Base-by-base conservation (phyloP, 2,888 invertebrate genomes). In the Euplexia lucipara region DNA sequence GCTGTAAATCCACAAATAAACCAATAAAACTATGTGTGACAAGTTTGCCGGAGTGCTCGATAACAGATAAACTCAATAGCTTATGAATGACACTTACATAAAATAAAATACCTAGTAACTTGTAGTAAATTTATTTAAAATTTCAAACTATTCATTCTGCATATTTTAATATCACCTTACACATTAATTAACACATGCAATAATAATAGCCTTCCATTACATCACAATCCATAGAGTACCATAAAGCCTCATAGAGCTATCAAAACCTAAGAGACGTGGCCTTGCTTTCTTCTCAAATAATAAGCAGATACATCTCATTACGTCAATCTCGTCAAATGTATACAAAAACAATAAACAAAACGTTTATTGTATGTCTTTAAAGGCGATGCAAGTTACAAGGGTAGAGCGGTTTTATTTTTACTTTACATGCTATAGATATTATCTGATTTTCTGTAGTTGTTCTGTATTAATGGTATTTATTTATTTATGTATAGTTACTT, bases 301-400 rank as follows among this genome's bases (percentile, higher is more conserved):
- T 65, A 73, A 64, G 45, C 63, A 56, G 54, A 77, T 70, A 56
- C 63, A 74, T 74, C 64, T 64, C 45, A 48, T 66, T 72, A 75
- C 77, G 73, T 70, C 79, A 75, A 79, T 70, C 75, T 68, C 72
- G 58, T 81, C 73, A 81, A 69, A 78, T 62, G 51, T 66, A 70
- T 72, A 78, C 65, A 84, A 84, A 88, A 85, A 88, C 88, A 87
- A 88, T 87, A 86, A 86, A 88, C 88, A 86, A 81, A 83, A 81
- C 78, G 72, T 66, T 83, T 81, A 83, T 86, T 83, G 83, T 84
- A 80, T 79, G 62, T 76, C 44, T 77, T 65, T 70, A 16, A 18
- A 48, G 49, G 52, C 14, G 59, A 39, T 35, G 32, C 44, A 52
- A 51, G 49, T 8, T 32, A 60, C 26, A 52, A 63, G 44, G 26